Conservation (phyloP, 2,113 vertebrate genomes). For the Malurus elegans region DNA sequence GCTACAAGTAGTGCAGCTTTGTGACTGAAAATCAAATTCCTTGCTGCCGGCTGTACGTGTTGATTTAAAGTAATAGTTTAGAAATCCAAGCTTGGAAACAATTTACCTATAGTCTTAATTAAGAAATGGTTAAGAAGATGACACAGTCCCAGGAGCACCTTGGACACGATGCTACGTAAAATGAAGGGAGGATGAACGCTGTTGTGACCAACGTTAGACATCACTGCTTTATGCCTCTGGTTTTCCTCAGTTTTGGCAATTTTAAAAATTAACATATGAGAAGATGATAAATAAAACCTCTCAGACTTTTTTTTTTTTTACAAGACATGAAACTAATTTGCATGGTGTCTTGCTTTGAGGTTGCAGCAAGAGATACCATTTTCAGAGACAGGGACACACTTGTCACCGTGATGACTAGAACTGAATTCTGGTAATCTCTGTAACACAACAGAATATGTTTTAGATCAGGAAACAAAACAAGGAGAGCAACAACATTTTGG, state of each 20-base stretch:
- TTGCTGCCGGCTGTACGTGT: neutral
- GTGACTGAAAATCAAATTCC: neutral
- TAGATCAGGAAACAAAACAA: neutral
- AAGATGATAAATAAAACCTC: neutral
- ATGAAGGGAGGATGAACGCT: neutral
- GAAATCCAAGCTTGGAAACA: neutral
- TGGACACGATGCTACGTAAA: neutral
- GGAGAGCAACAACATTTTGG: neutral
- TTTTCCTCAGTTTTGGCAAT: neutral
- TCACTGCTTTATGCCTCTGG: neutral
- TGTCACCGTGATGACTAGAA: neutral
- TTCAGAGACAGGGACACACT: neutral
- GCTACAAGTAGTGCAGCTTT: neutral
- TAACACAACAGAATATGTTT: neutral
- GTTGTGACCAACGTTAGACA: neutral
- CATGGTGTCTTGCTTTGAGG: neutral
- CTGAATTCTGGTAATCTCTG: neutral
- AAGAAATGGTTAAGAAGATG: neutral
- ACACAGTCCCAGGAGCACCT: neutral
- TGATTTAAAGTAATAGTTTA: neutral
- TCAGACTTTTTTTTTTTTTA: neutral
- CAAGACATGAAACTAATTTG: neutral
- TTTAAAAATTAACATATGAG: neutral
- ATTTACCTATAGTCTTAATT: neutral
- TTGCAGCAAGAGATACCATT: neutral